Percentiles rank a stretch among this genome's conserved stretches.
Evolutionary conservation across 2,797 vertebrate species (phyloP).

Genomic region (Fistularia commersonii): DNA sequence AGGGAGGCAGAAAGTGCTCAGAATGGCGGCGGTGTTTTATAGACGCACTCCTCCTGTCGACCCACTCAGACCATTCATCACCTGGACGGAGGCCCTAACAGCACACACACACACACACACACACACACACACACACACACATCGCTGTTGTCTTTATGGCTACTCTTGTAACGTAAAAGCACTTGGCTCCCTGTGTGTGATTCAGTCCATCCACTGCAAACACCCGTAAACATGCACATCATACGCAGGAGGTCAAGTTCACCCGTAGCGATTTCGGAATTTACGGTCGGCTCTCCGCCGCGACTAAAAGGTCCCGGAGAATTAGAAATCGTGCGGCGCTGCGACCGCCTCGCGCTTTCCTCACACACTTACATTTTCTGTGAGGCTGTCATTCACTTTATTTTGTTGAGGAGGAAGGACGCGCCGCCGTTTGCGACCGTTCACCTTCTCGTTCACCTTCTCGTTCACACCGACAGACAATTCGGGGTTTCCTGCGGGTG

Average conservation of each 20-base stretch:
- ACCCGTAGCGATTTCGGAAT: background rate
- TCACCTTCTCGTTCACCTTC: no score
- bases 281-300: background rate
- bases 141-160: constrained; percentile 64
- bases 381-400: no score
- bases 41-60: constrained; percentile 47
- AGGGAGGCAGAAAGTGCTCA: constrained; percentile 13
- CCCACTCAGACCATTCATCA: constrained; percentile 54
- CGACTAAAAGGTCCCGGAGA: background rate
- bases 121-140: constrained; percentile 19
- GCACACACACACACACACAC: constrained; percentile 17
- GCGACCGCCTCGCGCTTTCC: no score
- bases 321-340: background rate
- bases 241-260: constrained; percentile 24
- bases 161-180: constrained; percentile 59
- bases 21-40: constrained; percentile 46
- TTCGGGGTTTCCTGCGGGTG: no score
- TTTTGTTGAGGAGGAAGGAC: no score
- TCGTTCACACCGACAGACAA: no score
- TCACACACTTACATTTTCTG: no score
- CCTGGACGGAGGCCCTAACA: constrained; percentile 39
- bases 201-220: constrained; percentile 30
- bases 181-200: constrained; percentile 43
- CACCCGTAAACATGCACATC: constrained; percentile 21
- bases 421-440: no score